These are phyloP conservation scores for Fragum fragum DNA, from an alignment of 2,888 invertebrate species.

Conservation along the genomic window DNA sequence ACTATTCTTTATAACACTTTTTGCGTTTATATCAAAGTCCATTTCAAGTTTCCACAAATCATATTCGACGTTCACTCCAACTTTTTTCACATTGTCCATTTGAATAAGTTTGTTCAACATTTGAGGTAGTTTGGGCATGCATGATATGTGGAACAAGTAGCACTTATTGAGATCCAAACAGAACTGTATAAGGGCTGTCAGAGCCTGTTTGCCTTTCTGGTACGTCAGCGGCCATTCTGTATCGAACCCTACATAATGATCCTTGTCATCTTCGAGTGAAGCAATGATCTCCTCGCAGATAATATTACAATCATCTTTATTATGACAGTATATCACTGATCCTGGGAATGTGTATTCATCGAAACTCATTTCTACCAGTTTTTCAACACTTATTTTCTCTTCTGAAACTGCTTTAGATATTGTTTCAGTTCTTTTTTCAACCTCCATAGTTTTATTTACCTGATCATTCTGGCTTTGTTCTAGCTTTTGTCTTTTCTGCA, in stretches of 20 bases:
- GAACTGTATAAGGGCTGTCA: constrained; percentile 78
- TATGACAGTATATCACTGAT: constrained; percentile 73
- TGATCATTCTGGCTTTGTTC: neutral
- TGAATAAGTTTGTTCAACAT: constrained; percentile 70
- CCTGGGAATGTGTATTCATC: constrained; percentile 71
- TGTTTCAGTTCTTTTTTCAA: neutral
- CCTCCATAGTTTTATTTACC: neutral
- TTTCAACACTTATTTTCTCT: constrained; percentile 41
- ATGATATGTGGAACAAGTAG: constrained; percentile 79
- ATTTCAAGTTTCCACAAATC: constrained; percentile 81
- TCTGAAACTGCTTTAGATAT: neutral
- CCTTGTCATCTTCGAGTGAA: constrained; percentile 28
- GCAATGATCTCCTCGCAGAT: constrained; percentile 78
- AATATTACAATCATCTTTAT: constrained; percentile 74
- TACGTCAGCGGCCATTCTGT: constrained; percentile 82
- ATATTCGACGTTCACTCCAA: constrained; percentile 77
- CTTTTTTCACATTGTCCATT: constrained; percentile 70
- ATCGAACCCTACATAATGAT: constrained; percentile 76
- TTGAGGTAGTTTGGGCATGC: constrained; percentile 74
- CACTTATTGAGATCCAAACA: constrained; percentile 72
- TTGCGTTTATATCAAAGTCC: constrained; percentile 77
- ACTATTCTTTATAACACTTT: constrained; percentile 68
- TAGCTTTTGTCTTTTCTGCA: neutral
- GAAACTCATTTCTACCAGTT: constrained; percentile 66
- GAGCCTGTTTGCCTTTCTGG: constrained; percentile 68